Percentiles rank a stretch among this genome's conserved stretches.
These are phyloP conservation scores for Cryptocephalus moraei DNA, from an alignment of 2,888 invertebrate genomes.

Conservation along the genomic window DNA sequence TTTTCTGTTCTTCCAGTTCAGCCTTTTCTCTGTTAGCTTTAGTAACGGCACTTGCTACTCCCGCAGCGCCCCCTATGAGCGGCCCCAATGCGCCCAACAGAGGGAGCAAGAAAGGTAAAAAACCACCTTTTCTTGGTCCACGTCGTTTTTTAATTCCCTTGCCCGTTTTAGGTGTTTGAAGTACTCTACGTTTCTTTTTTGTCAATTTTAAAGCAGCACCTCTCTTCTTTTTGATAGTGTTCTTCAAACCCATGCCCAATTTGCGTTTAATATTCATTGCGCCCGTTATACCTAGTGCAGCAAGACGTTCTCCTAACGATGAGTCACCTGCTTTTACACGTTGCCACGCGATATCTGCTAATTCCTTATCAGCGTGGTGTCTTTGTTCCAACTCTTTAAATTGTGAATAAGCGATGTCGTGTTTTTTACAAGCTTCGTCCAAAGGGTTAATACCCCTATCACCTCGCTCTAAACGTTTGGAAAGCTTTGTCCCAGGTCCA, in stretches of 20 bases:
- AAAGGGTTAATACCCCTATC: constrained; percentile 3
- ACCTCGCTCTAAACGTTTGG: background rate
- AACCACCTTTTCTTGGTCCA: constrained; percentile 5
- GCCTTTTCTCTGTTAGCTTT: constrained; percentile 26
- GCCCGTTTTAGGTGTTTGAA: background rate
- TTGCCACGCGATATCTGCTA: constrained; percentile 20
- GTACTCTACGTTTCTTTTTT: too few relatives aligned
- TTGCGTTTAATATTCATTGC: constrained; percentile 23
- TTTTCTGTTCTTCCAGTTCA: constrained; percentile 22
- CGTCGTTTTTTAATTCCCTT: constrained; percentile 1
- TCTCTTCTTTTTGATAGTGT: background rate
- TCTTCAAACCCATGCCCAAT: constrained; percentile 17
- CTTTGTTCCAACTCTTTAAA: constrained; percentile 3
- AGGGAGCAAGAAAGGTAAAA: constrained; percentile 27
- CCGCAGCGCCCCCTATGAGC: constrained; percentile 29
- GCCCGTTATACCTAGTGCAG: constrained; percentile 16
- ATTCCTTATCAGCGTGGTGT: constrained; percentile 20
- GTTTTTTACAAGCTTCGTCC: constrained; percentile 1
- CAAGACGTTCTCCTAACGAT: constrained; percentile 18
- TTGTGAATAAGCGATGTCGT: constrained; percentile 1
- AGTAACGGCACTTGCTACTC: constrained; percentile 28
- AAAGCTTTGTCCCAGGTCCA: too few relatives aligned
- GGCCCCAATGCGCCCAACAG: constrained; percentile 27
- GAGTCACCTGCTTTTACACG: constrained; percentile 18
- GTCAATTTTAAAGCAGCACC: constrained; percentile 7